Conservation (phyloP, 2,113 vertebrate species). For the Struthio camelus region DNA sequence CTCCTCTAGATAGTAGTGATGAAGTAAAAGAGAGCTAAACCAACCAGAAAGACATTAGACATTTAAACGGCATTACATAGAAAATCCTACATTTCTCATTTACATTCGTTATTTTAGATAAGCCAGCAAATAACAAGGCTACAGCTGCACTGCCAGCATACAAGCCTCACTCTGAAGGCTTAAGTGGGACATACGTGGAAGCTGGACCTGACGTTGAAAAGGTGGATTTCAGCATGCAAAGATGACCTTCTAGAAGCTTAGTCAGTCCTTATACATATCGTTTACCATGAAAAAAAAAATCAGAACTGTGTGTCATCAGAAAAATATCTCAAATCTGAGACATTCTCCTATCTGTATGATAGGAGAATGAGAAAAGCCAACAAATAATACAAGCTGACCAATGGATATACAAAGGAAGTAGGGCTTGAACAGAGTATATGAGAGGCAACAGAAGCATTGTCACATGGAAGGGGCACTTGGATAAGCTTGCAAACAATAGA, state of each 20-base stretch:
- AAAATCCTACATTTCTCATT: not conserved
- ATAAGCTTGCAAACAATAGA: not conserved
- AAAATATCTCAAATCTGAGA: not conserved
- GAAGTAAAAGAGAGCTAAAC: not conserved
- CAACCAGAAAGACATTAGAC: not conserved
- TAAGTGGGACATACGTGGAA: not conserved
- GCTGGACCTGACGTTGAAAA: not conserved
- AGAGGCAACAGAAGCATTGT: not conserved
- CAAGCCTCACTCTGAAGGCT: not conserved
- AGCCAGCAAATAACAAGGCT: not conserved
- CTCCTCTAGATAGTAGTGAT: not conserved
- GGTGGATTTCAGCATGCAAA: not conserved
- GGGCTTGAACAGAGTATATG: not conserved
- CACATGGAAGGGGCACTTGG: not conserved
- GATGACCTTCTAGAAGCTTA: not conserved
- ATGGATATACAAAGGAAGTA: not conserved
- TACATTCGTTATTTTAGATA: not conserved
- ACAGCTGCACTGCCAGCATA: rapidly evolving
- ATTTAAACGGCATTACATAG: not conserved
- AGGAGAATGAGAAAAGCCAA: not conserved
- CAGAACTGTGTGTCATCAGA: not conserved
- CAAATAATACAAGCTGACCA: not conserved
- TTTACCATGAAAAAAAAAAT: not conserved
- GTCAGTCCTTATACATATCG: not conserved
- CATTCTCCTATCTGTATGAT: not conserved